Evolutionary conservation across 2,888 invertebrate species (phyloP).

Genomic region (Diplolepis rosae): DNA sequence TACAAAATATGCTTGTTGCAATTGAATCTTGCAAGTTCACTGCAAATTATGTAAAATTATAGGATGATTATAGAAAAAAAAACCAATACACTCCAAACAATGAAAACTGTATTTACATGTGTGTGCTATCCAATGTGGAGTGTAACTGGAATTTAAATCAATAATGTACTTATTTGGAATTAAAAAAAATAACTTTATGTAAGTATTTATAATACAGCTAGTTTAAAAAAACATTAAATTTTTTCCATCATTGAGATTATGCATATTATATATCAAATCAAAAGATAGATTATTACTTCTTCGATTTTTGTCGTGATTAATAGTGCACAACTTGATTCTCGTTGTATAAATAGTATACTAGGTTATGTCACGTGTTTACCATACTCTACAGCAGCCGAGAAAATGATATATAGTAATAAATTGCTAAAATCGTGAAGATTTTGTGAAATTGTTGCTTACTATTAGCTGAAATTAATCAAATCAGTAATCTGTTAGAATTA

Average conservation of each 20-base stretch:
- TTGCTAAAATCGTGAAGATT: no score
- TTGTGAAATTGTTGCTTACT: no score
- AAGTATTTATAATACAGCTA: not conserved
- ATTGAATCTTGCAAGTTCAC: not conserved
- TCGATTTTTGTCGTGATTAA: not conserved
- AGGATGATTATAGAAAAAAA: not conserved
- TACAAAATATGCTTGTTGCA: not conserved
- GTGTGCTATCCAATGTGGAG: no score
- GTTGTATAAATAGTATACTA: not conserved
- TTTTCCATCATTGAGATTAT: not conserved
- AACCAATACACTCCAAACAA: no score
- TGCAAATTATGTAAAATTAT: not conserved
- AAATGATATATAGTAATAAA: no score
- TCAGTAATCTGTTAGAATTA: no score
- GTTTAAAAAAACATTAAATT: not conserved
- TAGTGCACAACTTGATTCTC: not conserved
- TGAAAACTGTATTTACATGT: no score
- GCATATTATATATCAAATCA: not conserved
- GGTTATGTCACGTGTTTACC: not conserved
- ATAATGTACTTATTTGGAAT: not conserved
- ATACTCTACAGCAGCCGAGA: no score
- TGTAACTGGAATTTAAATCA: not conserved
- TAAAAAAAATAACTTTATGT: not conserved
- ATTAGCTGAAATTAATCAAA: no score
- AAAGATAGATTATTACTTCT: not conserved